Evolutionary conservation across 1,140 invertebrate species (phyloP).

Genomic region (Acromyrmex echinatior): DNA sequence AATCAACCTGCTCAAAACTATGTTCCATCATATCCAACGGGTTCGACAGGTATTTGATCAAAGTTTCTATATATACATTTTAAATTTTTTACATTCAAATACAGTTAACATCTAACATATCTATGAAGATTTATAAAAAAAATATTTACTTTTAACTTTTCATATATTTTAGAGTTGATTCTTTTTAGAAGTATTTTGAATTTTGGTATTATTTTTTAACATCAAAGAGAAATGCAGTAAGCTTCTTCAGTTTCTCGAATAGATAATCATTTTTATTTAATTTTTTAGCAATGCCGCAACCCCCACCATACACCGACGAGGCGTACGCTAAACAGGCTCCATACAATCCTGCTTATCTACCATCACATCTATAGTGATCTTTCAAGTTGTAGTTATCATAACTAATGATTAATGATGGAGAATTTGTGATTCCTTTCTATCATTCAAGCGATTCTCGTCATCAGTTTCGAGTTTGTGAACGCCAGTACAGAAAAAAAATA

Average conservation of each 20-base stretch:
- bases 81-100: background rate
- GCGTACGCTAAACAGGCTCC: conserved; percentile 78
- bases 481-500: conserved; percentile 1
- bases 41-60: conserved; percentile 69
- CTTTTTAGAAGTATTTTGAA: background rate
- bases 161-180: background rate
- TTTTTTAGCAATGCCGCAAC: conserved; percentile 66
- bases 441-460: background rate
- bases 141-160: background rate
- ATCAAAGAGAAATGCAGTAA: background rate
- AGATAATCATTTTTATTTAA: background rate
- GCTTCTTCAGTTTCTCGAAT: background rate
- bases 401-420: background rate
- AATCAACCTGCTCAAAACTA: background rate
- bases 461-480: background rate
- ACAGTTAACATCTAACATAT: background rate
- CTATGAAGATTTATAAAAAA: background rate
- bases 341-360: conserved; percentile 78
- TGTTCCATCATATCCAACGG: conserved; percentile 47
- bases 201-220: background rate
- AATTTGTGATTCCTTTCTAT: background rate
- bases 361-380: conserved; percentile 22
- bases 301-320: conserved; percentile 72
- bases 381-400: background rate
- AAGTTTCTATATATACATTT: conserved; percentile 6